phyloP scores from a whole-genome alignment of 1,140 invertebrate species.

The Drosophila tristis region DNA sequence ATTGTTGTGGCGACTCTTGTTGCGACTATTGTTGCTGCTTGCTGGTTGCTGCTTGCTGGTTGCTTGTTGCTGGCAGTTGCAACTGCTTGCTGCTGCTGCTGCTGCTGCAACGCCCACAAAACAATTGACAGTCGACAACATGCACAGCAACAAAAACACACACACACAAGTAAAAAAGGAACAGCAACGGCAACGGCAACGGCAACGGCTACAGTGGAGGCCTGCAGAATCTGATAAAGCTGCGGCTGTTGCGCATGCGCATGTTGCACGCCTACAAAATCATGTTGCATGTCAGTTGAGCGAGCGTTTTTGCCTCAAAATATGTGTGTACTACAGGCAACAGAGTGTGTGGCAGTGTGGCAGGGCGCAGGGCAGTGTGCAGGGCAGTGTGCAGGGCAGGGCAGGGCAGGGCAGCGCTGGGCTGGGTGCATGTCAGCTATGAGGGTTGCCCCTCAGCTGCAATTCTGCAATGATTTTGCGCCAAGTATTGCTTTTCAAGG shows the following conservation, averaged over 20 bases:
- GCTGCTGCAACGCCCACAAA: slow-evolving; percentile 74
- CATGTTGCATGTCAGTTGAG: slow-evolving; percentile 83
- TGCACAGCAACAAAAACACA: slow-evolving; percentile 35
- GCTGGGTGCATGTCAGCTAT: not conserved
- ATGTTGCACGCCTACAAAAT: slow-evolving; percentile 84
- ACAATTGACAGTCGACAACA: slow-evolving; percentile 81
- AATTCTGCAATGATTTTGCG: slow-evolving; percentile 76
- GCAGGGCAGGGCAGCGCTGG: not conserved
- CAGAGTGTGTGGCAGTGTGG: slow-evolving; percentile 5
- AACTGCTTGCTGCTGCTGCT: slow-evolving; percentile 29
- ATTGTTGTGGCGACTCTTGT: slow-evolving; percentile 37
- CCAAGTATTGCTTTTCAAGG: slow-evolving; percentile 69
- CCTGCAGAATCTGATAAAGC: slow-evolving; percentile 74
- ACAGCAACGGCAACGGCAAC: slow-evolving; percentile 21
- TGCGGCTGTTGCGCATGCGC: slow-evolving; percentile 79
- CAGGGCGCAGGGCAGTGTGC: too few relatives aligned
- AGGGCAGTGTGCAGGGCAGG: too few relatives aligned
- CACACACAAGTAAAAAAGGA: slow-evolving; percentile 45
- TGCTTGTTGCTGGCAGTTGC: slow-evolving; percentile 20
- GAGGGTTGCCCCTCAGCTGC: slow-evolving; percentile 63
- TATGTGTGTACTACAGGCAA: slow-evolving; percentile 36
- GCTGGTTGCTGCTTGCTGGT: slow-evolving; percentile 17
- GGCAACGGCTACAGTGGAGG: slow-evolving; percentile 18
- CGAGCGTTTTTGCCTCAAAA: slow-evolving; percentile 62
- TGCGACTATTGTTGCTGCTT: slow-evolving; percentile 37